Percentiles rank a stretch among this genome's conserved stretches.
These are phyloP conservation scores for Diadegma fenestrale DNA, from an alignment of 2,888 invertebrate species.

Conservation along the genomic window DNA sequence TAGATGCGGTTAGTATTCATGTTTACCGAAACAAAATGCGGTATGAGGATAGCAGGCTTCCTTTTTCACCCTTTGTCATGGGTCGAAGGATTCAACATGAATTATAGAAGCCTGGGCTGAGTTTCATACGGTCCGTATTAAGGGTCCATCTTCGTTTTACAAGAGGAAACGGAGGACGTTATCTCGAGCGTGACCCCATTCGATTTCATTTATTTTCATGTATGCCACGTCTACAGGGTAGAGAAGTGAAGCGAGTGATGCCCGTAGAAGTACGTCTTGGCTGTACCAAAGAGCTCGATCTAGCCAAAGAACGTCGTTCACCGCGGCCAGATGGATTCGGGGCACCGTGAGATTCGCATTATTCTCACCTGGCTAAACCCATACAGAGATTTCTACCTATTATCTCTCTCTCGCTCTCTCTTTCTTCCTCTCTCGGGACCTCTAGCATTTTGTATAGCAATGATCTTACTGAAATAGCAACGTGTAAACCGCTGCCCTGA, in stretches of 20 bases:
- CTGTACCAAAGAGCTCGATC: conserved; percentile 45
- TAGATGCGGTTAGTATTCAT: conserved; percentile 25
- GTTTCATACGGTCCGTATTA: conserved; percentile 33
- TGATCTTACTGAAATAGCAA: conserved; percentile 44
- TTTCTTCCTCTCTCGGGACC: conserved; percentile 10
- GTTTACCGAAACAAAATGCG: conserved; percentile 23
- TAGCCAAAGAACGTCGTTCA: conserved; percentile 53
- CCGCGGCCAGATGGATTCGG: conserved; percentile 80
- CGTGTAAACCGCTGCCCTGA: conserved; percentile 25
- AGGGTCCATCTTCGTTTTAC: conserved; percentile 58
- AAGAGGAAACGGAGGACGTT: conserved; percentile 57
- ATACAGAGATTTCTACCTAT: conserved; percentile 70
- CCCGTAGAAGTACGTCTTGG: conserved; percentile 40
- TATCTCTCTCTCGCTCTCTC: conserved; percentile 15
- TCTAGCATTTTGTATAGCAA: conserved; percentile 42
- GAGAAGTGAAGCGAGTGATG: conserved; percentile 60
- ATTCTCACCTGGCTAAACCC: conserved; percentile 79
- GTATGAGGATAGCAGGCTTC: conserved; percentile 22
- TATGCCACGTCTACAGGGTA: conserved; percentile 57
- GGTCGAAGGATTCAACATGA: conserved; percentile 41
- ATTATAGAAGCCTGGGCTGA: conserved; percentile 43
- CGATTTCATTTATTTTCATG: conserved; percentile 71
- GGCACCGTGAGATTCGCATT: conserved; percentile 81
- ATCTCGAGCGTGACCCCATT: conserved; percentile 71
- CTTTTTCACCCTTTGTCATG: conserved; percentile 58